A percentile compares a stretch with the other conserved stretches of the same genome.
These are phyloP conservation scores for Achatina immaculata DNA, from an alignment of 1,140 invertebrate species.

Conservation along the genomic window DNA sequence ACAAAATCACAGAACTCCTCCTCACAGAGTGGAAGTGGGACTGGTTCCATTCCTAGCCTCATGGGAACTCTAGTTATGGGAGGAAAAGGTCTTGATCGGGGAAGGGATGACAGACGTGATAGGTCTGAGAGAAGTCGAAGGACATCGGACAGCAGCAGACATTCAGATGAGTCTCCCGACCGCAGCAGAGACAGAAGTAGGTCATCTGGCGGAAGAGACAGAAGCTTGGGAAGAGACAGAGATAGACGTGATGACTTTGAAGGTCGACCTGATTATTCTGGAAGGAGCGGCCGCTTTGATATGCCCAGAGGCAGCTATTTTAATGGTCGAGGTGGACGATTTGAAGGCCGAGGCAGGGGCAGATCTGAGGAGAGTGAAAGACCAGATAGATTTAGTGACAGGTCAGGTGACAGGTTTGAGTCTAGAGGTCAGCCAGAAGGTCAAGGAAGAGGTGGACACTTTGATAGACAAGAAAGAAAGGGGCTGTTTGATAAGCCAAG, in stretches of 20 bases:
- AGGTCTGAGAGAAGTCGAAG: not conserved
- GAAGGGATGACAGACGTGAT: slow-evolving; percentile 10
- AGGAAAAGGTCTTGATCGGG: not conserved
- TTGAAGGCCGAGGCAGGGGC: not conserved
- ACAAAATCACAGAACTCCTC: not conserved
- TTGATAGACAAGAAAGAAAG: not conserved
- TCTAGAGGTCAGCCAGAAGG: not conserved
- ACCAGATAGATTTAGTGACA: slow-evolving; percentile 13
- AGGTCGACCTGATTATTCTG: not conserved
- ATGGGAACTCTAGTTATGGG: not conserved
- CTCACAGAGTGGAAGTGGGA: not conserved
- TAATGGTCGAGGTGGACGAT: slow-evolving; percentile 1
- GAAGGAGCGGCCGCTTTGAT: not conserved
- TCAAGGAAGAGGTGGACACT: not conserved
- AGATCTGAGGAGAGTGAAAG: slow-evolving; percentile 4
- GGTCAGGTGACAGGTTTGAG: not conserved
- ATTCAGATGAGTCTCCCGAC: slow-evolving; percentile 10
- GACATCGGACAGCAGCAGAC: slow-evolving; percentile 2
- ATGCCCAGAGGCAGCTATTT: not conserved
- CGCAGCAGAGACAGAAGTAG: slow-evolving; percentile 10
- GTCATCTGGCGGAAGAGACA: not conserved
- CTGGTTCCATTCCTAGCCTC: not conserved
- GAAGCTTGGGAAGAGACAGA: slow-evolving; percentile 19
- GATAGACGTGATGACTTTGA: not conserved
- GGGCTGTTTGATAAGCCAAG: not conserved